These are phyloP conservation scores for Didymodactylos carnosus DNA, from an alignment of 2,888 invertebrate genomes.

Conservation along the genomic window DNA sequence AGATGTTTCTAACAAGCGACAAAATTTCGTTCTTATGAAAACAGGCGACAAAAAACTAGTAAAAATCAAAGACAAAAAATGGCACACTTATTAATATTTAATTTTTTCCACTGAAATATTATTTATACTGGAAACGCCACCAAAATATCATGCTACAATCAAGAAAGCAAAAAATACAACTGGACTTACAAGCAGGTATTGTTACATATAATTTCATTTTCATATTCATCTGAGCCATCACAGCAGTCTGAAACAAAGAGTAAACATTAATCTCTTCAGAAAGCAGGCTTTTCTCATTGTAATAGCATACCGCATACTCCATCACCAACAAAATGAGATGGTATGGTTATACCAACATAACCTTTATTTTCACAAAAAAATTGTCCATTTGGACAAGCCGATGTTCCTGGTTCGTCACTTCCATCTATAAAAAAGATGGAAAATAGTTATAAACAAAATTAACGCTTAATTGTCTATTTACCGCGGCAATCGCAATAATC, in stretches of 20 bases:
- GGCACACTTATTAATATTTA: too few relatives aligned
- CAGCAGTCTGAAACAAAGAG: conserved; percentile 44
- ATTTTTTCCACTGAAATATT: too few relatives aligned
- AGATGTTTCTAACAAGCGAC: too few relatives aligned
- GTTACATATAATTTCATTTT: conserved; percentile 24
- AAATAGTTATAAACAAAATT: not conserved
- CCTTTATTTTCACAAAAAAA: conserved; percentile 74
- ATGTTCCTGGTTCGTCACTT: conserved; percentile 44
- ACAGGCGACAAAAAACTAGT: too few relatives aligned
- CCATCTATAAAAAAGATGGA: conserved; percentile 3
- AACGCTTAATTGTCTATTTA: conserved; percentile 22
- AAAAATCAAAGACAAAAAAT: too few relatives aligned
- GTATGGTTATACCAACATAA: conserved; percentile 44
- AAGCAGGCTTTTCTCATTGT: not conserved
- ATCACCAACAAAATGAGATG: conserved; percentile 69
- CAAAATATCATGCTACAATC: too few relatives aligned
- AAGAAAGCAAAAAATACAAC: too few relatives aligned
- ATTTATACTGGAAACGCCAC: too few relatives aligned
- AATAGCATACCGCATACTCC: conserved; percentile 54
- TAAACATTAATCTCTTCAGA: too few relatives aligned
- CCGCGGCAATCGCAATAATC: conserved; percentile 45
- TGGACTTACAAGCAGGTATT: conserved; percentile 44
- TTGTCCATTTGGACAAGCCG: conserved; percentile 60
- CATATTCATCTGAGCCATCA: conserved; percentile 43
- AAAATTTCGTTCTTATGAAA: too few relatives aligned